Evolutionary conservation across 2,797 vertebrate species (phyloP).

Genomic region (Pelodytes ibericus): DNA sequence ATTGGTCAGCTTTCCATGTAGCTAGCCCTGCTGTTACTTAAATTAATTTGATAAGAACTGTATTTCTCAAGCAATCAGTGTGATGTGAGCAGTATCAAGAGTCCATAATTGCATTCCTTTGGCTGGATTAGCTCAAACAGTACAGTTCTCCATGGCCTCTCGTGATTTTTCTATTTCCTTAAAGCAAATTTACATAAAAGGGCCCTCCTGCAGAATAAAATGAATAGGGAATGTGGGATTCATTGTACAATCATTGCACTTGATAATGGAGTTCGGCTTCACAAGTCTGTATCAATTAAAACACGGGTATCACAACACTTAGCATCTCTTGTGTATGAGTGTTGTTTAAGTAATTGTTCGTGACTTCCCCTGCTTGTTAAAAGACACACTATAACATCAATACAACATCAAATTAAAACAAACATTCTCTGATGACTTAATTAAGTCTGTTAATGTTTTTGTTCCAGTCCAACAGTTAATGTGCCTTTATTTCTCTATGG

Average conservation of each 20-base stretch:
- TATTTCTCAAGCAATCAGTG: slow-evolving; percentile 13
- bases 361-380: background rate
- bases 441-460: slow-evolving; percentile 15
- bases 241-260: slow-evolving; percentile 7
- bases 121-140: slow-evolving; percentile 19
- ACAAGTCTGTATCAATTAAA: slow-evolving; percentile 26
- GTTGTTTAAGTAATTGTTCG: slow-evolving; percentile 10
- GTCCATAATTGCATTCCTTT: slow-evolving; percentile 25
- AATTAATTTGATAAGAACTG: background rate
- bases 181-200: slow-evolving; percentile 34
- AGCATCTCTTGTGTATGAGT: slow-evolving; percentile 19
- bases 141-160: slow-evolving; percentile 15
- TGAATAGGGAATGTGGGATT: slow-evolving; percentile 33
- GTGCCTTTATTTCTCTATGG: background rate
- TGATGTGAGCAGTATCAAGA: slow-evolving; percentile 7
- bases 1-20: background rate
- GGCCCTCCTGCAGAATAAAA: slow-evolving; percentile 11
- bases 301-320: slow-evolving; percentile 12
- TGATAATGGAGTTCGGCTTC: slow-evolving; percentile 21
- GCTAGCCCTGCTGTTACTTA: background rate
- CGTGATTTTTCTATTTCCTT: slow-evolving; percentile 33
- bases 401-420: slow-evolving; percentile 16
- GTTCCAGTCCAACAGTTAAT: slow-evolving; percentile 3
- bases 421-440: slow-evolving; percentile 11
- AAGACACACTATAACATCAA: slow-evolving; percentile 1